A percentile compares a stretch with the other conserved stretches of the same genome.
Conservation (phyloP, 2,797 vertebrate genomes). For the Numenius phaeopus region DNA sequence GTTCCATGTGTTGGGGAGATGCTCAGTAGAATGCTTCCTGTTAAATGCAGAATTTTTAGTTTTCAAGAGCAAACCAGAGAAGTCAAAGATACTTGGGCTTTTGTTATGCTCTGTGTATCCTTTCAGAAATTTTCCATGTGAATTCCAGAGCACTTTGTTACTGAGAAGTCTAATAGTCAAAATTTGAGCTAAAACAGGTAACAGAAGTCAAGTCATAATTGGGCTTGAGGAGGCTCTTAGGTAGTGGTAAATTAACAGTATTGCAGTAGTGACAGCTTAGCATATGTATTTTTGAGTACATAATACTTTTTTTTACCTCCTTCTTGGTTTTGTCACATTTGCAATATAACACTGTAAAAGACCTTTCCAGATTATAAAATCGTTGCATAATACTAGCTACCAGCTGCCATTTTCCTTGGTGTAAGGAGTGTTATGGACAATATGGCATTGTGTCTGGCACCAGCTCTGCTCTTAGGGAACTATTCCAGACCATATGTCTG, state of each 20-base stretch:
- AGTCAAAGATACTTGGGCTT: not conserved
- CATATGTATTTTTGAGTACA: not conserved
- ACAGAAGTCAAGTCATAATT: not conserved
- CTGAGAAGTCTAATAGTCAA: not conserved
- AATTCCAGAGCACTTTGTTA: not conserved
- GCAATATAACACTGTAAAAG: not conserved
- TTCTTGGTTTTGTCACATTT: not conserved
- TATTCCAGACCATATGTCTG: not conserved
- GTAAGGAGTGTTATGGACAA: not conserved
- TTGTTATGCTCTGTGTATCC: not conserved
- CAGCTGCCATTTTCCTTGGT: not conserved
- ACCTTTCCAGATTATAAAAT: not conserved
- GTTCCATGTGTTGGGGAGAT: not conserved
- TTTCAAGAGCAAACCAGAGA: not conserved
- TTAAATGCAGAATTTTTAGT: not conserved
- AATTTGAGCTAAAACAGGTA: not conserved
- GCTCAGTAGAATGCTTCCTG: not conserved
- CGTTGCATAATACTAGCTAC: not conserved
- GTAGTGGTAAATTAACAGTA: not conserved
- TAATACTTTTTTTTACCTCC: not conserved
- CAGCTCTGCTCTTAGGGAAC: not conserved
- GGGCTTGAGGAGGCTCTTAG: not conserved
- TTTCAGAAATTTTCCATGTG: not conserved
- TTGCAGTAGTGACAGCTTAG: not conserved
- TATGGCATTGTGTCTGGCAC: not conserved